Conservation (phyloP, 2,888 invertebrate genomes). For the Icerya purchasi region DNA sequence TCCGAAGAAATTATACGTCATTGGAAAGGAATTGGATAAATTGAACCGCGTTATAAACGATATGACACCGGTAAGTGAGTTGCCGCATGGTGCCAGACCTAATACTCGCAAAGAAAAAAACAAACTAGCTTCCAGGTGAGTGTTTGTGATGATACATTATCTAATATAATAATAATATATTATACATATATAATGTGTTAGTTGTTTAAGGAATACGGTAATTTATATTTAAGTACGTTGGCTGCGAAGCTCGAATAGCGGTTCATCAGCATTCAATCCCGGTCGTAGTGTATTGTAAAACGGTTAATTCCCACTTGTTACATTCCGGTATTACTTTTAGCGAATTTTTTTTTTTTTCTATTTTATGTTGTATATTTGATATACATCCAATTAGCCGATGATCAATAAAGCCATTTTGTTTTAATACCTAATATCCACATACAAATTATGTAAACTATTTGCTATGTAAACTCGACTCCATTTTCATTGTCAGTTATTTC, state of each 20-base stretch:
- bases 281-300: no score
- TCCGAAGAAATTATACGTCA: constrained; percentile 68
- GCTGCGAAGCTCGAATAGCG: background rate
- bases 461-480: no score
- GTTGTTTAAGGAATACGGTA: background rate
- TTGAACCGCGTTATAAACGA: constrained; percentile 66
- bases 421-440: no score
- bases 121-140: constrained; percentile 66
- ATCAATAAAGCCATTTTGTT: no score
- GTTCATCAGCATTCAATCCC: no score
- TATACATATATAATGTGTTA: constrained; percentile 2
- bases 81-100: constrained; percentile 69
- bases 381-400: no score
- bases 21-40: constrained; percentile 81
- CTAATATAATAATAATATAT: background rate
- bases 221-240: background rate
- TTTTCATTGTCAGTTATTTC: no score
- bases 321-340: no score
- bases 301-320: no score
- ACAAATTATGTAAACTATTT: no score
- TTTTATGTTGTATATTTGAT: no score
- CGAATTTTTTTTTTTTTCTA: no score
- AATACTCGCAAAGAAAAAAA: constrained; percentile 96
- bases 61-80: constrained; percentile 84
- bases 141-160: constrained; percentile 5